Base-by-base conservation (phyloP, 2,113 vertebrate species). In the Rhinichthys klamathensis region DNA sequence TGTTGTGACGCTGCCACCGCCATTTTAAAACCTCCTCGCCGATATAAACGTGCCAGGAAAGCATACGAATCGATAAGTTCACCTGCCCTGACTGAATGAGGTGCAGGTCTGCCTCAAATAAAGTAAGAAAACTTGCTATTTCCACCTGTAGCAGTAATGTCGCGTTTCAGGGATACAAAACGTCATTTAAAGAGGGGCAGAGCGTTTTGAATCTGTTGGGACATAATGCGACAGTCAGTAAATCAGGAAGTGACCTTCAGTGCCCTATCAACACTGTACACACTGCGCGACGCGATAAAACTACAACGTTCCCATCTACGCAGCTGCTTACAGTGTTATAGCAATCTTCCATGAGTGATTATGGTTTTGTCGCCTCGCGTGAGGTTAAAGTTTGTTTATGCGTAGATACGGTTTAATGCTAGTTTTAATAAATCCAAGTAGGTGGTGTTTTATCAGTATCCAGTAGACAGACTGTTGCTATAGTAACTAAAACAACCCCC, bases 11-110 rank as follows among this genome's bases (percentile, higher is more conserved):
- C 89, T 87, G 91, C 92, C 91, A 91, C 88, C 94, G 94, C 94
- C 95, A 96, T 96, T 91, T 95, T 95, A 93, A 93, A 91, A 90
- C 88, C 90, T 93, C 94, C 88, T 93, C 92, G 84, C 72, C 84
- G 81, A 63, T 58, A 9, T 25, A 67, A 44, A 63, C n/a, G 84
- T 90, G 91, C 84, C 16, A 51, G 80, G 82, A 92, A 92, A 84
- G 84, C 89, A 27, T 70, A 44, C 58, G 44, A 44, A 75, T 89
- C 92, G 92, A 94, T 92, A 51, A 85, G 82, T 93, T 92, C 91
- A 94, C 94, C 94, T 95, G 94, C 91, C 70, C 46, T 30, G 73
- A 65, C 82, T 58, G 27, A 60, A 23, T 18, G 63, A 13, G 41
- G 69, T 11, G 7, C 49, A 25, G 1, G 10, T 32, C 46, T 3